Percentiles rank a stretch among this genome's conserved stretches.
Conservation (phyloP, 2,113 vertebrate genomes). For the Galeopterus variegatus region DNA sequence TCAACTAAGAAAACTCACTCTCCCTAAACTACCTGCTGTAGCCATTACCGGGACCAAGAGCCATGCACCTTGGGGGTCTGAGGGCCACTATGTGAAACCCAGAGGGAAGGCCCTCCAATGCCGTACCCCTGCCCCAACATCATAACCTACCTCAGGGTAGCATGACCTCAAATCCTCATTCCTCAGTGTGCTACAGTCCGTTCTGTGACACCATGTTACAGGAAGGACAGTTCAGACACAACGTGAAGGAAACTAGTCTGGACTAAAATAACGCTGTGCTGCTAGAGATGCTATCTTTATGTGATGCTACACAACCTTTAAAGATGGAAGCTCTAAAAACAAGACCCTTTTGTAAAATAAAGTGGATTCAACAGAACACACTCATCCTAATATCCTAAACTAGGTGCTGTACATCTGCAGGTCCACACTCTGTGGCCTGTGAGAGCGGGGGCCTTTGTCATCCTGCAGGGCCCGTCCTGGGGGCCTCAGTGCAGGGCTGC, state of each 20-base stretch:
- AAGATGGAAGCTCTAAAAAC: neutral
- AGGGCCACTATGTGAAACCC: neutral
- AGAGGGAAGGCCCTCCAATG: neutral
- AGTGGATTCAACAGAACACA: neutral
- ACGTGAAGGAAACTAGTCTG: neutral
- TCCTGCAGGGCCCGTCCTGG: neutral
- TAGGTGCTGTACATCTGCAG: neutral
- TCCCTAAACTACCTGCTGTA: neutral
- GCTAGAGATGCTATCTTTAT: neutral
- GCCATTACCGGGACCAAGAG: neutral
- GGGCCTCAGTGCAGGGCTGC: neutral
- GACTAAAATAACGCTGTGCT: neutral
- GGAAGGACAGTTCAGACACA: neutral
- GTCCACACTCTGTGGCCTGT: fast-evolving
- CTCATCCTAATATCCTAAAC: neutral
- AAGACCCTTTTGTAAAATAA: neutral
- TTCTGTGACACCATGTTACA: neutral
- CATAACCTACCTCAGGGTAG: neutral
- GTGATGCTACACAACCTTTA: neutral
- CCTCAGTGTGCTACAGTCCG: neutral
- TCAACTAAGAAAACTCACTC: neutral
- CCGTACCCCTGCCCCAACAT: neutral
- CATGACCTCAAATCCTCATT: fast-evolving
- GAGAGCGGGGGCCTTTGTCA: neutral
- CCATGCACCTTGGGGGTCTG: fast-evolving